Base-by-base conservation (phyloP, 2,113 vertebrate genomes). In the Nymphicus hollandicus region DNA sequence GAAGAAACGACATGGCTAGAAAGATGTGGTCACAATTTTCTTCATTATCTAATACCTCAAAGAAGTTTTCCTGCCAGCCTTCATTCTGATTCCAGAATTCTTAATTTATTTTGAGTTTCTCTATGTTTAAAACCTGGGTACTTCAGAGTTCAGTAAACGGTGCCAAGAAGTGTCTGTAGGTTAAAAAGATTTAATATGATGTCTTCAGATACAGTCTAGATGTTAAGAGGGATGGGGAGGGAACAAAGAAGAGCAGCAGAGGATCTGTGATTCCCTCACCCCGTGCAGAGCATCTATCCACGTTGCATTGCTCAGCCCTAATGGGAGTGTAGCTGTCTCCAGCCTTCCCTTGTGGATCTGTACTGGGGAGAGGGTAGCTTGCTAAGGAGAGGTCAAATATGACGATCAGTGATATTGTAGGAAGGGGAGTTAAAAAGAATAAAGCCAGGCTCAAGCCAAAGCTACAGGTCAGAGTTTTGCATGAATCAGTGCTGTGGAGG, bases 81-180 rank as follows among this genome's bases (percentile, higher is more conserved):
- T 68, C 60, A 33, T 89, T 88, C 47, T 46, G 56, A 52, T 72
- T 86, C 52, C 70, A 86, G 69, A 74, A 65, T 69, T 47, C 58
- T 60, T 95, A 63, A 95, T 92, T 87, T 93, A 79, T n/a, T 91
- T 87, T 63, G 80, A 78, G 44, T 79, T 94, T 93, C 39, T 81
- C 18, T 84, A 0, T 44, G 31, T 93, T 69, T 88, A 86, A 88
- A 90, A 81, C 80, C 64, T 71, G 28, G 39, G 52, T 92, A 53
- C 19, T 86, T 87, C 46, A 76, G 70, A 91, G 80, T 68, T 86
- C 69, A 69, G 41, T 43, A 56, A 71, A 19, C 41, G 79, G 31
- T 91, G 78, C 92, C 73, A 79, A 77, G 74, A 87, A 77, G 61
- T 43, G 20, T 90, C 64, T 93, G 33, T 65, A 86, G 46, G 47